These are phyloP conservation scores for Sitodiplosis mosellana DNA, from an alignment of 1,140 invertebrate species.

Conservation along the genomic window DNA sequence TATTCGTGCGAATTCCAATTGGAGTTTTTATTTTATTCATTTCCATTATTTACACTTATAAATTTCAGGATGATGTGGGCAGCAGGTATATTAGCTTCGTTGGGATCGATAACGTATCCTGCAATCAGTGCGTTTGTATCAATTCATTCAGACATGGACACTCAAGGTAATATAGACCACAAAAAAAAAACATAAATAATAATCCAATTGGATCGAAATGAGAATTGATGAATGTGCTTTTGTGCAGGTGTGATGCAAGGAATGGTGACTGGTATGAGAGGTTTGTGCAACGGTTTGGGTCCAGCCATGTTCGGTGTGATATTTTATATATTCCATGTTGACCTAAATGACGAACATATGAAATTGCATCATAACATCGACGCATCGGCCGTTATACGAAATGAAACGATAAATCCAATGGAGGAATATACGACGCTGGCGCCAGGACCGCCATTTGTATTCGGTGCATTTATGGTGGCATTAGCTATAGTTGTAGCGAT, in stretches of 20 bases:
- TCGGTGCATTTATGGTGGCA: constrained; percentile 91
- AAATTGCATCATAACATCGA: constrained; percentile 7
- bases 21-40: background rate
- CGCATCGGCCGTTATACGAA: constrained; percentile 10
- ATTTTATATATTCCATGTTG: constrained; percentile 97
- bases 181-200: background rate
- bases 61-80: constrained; percentile 93
- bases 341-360: constrained; percentile 62
- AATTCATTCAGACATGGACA: constrained; percentile 87
- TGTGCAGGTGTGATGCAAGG: constrained; percentile 78
- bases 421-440: constrained; percentile 44
- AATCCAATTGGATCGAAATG: background rate
- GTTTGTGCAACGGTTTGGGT: constrained; percentile 81
- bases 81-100: constrained; percentile 84
- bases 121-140: constrained; percentile 99
- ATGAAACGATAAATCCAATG: constrained; percentile 12
- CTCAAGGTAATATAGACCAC: constrained; percentile 57
- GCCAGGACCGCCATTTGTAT: constrained; percentile 98
- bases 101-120: constrained; percentile 93
- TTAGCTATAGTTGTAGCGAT: constrained; percentile 82
- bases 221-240: background rate
- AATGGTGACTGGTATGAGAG: constrained; percentile 92
- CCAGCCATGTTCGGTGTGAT: constrained; percentile 95
- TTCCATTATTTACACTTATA: background rate
- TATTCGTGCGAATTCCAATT: background rate